Conservation (phyloP, 2,113 vertebrate species). For the Haliaeetus leucogaster region DNA sequence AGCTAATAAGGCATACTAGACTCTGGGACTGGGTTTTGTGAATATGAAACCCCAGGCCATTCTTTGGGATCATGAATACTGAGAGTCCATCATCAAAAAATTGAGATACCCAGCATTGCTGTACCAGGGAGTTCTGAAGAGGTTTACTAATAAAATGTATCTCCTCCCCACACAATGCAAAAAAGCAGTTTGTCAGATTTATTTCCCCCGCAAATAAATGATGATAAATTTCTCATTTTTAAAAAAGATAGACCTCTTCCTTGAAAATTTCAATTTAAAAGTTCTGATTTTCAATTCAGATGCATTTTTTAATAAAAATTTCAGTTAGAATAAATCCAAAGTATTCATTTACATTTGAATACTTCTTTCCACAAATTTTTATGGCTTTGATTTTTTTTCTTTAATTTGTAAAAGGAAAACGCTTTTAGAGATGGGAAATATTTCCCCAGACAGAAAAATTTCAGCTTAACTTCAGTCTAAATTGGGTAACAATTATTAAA, state of each 20-base stretch:
- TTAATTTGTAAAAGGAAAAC: neutral
- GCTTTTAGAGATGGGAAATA: neutral
- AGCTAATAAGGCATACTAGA: neutral
- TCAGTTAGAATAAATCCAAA: neutral
- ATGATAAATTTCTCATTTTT: neutral
- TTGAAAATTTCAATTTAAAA: neutral
- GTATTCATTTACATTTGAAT: neutral
- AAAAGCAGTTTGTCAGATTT: neutral
- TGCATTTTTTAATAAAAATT: neutral
- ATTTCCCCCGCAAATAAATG: neutral
- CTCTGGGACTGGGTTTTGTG: neutral
- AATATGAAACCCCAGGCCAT: neutral
- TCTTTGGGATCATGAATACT: neutral
- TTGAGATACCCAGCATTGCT: neutral
- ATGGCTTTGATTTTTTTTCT: neutral
- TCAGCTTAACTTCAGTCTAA: neutral
- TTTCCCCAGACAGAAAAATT: neutral
- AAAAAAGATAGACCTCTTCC: neutral
- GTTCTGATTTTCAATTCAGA: neutral
- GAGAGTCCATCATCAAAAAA: neutral
- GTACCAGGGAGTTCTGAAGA: neutral
- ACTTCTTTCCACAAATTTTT: neutral
- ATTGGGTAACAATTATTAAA: neutral
- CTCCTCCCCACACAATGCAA: neutral
- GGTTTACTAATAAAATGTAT: neutral